Evolutionary conservation across 1,140 invertebrate species (phyloP).

Genomic region (Macrobrachium nipponense): DNA sequence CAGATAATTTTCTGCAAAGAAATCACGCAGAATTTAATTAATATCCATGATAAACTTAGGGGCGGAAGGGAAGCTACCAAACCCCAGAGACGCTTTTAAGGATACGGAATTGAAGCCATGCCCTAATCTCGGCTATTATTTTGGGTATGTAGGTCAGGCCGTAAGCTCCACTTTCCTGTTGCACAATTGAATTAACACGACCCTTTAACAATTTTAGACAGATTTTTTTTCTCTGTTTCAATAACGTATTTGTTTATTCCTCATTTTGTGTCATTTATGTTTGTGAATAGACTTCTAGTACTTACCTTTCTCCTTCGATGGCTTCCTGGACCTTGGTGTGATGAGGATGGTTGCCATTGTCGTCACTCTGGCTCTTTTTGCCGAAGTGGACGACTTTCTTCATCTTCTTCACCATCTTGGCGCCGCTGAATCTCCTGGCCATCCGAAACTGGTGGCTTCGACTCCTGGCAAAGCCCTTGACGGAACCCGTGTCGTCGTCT

Average conservation of each 20-base stretch:
- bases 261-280: background rate
- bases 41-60: too few species aligned
- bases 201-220: too few species aligned
- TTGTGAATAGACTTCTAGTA: background rate
- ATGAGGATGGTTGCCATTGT: conserved; percentile 2
- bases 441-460: conserved; percentile 46
- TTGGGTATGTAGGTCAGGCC: too few species aligned
- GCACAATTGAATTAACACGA: too few species aligned
- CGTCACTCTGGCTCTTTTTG: conserved; percentile 3
- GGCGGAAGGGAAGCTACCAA: too few species aligned
- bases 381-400: conserved; percentile 43
- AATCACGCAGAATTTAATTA: too few species aligned
- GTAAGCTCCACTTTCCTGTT: too few species aligned
- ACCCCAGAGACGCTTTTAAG: too few species aligned
- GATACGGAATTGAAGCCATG: too few species aligned
- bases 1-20: too few species aligned
- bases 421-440: conserved; percentile 38
- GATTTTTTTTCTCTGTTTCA: background rate
- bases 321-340: conserved; percentile 43
- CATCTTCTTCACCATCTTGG: conserved; percentile 46
- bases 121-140: too few species aligned
- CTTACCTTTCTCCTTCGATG: conserved; percentile 12
- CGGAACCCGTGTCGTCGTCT: conserved; percentile 7
- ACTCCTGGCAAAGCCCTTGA: conserved; percentile 31
- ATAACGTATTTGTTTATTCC: background rate